A percentile compares a stretch with the other conserved stretches of the same genome.
phyloP scores from a whole-genome alignment of 2,113 vertebrate genomes.

The Sus scrofa region DNA sequence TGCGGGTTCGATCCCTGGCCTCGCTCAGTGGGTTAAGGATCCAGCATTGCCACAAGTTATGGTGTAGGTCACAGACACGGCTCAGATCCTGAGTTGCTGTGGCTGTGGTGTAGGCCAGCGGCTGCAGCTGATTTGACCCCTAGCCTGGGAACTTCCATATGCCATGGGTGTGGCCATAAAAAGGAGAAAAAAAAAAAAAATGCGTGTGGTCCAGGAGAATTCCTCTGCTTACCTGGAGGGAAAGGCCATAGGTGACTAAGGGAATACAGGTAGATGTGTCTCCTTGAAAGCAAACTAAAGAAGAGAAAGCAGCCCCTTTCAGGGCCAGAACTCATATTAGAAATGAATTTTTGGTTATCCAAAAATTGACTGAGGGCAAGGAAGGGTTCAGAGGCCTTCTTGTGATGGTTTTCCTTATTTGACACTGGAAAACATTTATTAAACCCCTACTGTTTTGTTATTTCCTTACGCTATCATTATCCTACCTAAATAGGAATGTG shows the following conservation, averaged over 20 bases:
- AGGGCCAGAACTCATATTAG: background rate
- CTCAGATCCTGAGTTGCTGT: no score
- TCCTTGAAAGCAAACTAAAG: slow-evolving; percentile 16
- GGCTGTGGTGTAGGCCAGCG: no score
- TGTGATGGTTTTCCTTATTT: background rate
- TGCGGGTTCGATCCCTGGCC: no score
- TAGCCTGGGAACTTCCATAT: no score
- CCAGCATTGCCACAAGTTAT: no score
- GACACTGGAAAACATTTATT: background rate
- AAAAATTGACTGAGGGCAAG: background rate
- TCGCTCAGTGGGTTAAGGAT: no score
- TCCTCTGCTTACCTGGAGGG: background rate
- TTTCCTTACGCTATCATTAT: background rate
- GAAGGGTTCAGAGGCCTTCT: background rate
- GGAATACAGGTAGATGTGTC: background rate
- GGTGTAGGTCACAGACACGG: no score
- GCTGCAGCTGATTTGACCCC: no score
- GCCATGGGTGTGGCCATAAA: no score
- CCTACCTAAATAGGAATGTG: background rate
- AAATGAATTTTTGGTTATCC: background rate
- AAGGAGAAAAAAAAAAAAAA: background rate
- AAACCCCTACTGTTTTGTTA: background rate
- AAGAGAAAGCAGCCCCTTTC: background rate
- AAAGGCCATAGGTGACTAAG: background rate
- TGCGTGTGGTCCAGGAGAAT: background rate